phyloP scores from a whole-genome alignment of 2,797 vertebrate genomes.

The Enteromius viviparus region DNA sequence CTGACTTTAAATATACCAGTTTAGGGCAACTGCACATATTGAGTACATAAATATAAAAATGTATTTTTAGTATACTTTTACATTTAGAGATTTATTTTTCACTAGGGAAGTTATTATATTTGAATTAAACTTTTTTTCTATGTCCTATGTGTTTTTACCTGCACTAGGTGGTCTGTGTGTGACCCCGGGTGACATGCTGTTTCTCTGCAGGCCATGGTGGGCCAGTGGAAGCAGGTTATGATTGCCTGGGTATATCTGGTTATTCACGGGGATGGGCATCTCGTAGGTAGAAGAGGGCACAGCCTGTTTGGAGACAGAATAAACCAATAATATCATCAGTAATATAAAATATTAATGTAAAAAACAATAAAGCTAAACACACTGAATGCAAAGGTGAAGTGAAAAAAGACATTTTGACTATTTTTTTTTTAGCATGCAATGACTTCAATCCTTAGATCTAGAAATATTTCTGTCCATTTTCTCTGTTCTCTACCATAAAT shows the following conservation, averaged over 20 bases:
- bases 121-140: neutral
- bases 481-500: slow-evolving; percentile 2
- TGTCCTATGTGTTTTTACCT: slow-evolving; percentile 78
- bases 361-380: neutral
- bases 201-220: slow-evolving; percentile 96
- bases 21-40: neutral
- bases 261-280: slow-evolving; percentile 98
- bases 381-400: neutral
- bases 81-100: neutral
- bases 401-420: neutral
- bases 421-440: neutral
- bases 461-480: neutral
- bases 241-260: slow-evolving; percentile 97
- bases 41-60: neutral
- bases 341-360: neutral
- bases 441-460: neutral
- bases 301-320: slow-evolving; percentile 75
- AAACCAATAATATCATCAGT: neutral
- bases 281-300: slow-evolving; percentile 97
- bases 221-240: slow-evolving; percentile 96
- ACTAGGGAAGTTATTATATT: neutral
- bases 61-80: neutral
- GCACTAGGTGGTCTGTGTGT: slow-evolving; percentile 98
- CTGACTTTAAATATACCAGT: neutral
- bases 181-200: slow-evolving; percentile 98